These are phyloP conservation scores for Cervus canadensis DNA, from an alignment of 2,113 vertebrate genomes.

Conservation along the genomic window DNA sequence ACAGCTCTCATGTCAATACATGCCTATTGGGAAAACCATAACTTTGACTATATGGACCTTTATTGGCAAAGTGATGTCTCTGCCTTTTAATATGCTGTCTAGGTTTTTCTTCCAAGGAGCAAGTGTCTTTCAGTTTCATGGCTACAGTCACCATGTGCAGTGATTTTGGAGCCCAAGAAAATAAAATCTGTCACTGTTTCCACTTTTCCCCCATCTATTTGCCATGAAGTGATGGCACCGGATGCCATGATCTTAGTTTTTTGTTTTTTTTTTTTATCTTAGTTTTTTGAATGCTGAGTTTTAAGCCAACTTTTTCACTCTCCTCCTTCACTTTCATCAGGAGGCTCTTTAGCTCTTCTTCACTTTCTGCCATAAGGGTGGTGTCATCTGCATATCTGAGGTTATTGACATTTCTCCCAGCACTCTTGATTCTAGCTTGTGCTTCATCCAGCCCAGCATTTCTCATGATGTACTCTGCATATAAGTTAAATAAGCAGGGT, in stretches of 20 bases:
- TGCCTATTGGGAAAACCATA: background rate
- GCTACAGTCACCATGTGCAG: background rate
- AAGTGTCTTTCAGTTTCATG: background rate
- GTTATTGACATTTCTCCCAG: rapidly evolving
- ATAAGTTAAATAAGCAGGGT: background rate
- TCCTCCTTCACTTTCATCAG: background rate
- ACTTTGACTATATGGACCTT: background rate
- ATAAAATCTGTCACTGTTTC: background rate
- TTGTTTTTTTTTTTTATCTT: background rate
- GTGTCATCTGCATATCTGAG: background rate
- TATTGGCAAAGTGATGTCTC: background rate
- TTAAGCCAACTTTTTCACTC: background rate
- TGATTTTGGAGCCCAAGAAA: background rate
- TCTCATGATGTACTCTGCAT: background rate
- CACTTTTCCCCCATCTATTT: background rate
- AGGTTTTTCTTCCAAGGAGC: background rate
- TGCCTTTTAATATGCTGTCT: background rate
- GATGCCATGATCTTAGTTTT: background rate
- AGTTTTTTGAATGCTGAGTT: background rate
- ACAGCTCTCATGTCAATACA: background rate
- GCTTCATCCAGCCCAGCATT: background rate
- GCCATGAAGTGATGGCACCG: rapidly evolving
- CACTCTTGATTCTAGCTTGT: background rate
- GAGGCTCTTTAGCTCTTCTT: background rate
- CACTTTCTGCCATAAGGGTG: rapidly evolving